These are phyloP conservation scores for Noctua janthe DNA, from an alignment of 2,888 invertebrate species.

Conservation along the genomic window DNA sequence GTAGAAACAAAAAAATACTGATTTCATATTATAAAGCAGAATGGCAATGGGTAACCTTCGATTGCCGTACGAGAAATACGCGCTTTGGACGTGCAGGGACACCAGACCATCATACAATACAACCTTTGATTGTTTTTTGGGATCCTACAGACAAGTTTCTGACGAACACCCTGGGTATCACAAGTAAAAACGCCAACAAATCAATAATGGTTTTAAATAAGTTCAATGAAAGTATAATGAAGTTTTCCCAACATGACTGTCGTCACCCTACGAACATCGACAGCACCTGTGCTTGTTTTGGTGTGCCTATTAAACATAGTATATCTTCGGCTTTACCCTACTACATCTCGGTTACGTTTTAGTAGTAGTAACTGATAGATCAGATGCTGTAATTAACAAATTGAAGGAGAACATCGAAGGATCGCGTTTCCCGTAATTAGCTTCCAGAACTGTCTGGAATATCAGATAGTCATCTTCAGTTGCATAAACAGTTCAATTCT, in stretches of 20 bases:
- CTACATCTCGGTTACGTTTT: not conserved
- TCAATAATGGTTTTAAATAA: not conserved
- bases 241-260: not conserved
- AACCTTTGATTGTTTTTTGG: not conserved
- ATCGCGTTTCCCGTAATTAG: slow-evolving; percentile 10
- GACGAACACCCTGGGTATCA: not conserved
- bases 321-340: not conserved
- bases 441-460: not conserved
- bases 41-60: not conserved
- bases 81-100: no score
- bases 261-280: not conserved
- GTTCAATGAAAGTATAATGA: not conserved
- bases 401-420: not conserved
- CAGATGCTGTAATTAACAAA: not conserved
- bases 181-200: not conserved
- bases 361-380: not conserved
- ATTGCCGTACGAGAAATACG: not conserved
- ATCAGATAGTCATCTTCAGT: slow-evolving; percentile 1
- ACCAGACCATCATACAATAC: no score
- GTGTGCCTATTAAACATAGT: not conserved
- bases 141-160: not conserved
- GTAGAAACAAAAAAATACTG: not conserved
- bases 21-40: not conserved
- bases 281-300: not conserved
- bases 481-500: slow-evolving; percentile 8